Conservation (phyloP, 2,113 vertebrate species). For the Cryptotis parvus region DNA sequence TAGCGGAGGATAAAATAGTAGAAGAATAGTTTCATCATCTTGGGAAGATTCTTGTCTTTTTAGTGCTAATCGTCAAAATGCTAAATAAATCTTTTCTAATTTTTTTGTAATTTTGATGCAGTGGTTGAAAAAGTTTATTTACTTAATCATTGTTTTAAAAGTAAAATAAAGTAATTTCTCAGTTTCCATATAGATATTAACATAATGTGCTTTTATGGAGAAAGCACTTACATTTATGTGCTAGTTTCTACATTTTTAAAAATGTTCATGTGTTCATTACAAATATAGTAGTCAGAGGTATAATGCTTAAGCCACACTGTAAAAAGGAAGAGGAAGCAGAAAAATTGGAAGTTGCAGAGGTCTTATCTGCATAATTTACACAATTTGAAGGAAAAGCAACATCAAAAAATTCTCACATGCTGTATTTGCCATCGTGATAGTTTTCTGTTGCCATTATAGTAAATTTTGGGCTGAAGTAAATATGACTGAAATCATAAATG, state of each 20-base stretch:
- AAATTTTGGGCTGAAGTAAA: no score
- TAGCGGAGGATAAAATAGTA: background rate
- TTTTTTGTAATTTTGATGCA: constrained; percentile 30
- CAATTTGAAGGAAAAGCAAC: background rate
- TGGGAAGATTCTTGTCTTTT: constrained; percentile 39
- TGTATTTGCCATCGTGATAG: background rate
- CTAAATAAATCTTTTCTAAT: background rate
- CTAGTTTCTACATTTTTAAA: background rate
- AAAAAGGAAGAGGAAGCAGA: background rate
- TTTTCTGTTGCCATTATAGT: background rate
- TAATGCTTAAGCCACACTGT: background rate
- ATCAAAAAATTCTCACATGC: background rate
- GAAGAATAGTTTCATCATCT: constrained; percentile 17
- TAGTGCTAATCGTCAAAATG: background rate
- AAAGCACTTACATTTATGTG: background rate
- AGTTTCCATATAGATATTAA: constrained; percentile 18
- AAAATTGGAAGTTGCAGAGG: background rate
- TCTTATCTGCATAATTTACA: background rate
- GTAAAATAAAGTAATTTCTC: no score
- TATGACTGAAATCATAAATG: no score
- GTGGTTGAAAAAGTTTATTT: constrained; percentile 1
- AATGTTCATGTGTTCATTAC: background rate
- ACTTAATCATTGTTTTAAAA: constrained; percentile 5
- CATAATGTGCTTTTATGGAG: background rate
- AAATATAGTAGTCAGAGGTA: background rate